Conservation (phyloP, 2,888 invertebrate genomes). For the Drosophila nigricruria region DNA sequence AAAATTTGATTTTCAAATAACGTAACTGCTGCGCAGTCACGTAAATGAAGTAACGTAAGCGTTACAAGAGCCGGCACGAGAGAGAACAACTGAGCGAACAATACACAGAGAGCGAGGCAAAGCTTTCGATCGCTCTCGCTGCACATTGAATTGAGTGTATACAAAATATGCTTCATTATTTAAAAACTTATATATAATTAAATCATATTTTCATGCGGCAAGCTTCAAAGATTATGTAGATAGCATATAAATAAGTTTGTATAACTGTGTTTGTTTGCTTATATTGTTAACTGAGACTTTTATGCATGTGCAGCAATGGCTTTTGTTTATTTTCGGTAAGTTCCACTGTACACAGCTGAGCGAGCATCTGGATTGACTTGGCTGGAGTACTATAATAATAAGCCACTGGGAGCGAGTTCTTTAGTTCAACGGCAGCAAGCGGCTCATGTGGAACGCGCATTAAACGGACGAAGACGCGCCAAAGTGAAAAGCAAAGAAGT, state of each 20-base stretch:
- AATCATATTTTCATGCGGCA: not conserved
- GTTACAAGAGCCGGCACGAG: constrained; percentile 32
- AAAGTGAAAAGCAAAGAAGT: constrained; percentile 64
- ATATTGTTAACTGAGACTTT: no score
- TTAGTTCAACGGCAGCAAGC: constrained; percentile 66
- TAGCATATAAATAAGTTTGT: not conserved
- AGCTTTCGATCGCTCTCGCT: constrained; percentile 33
- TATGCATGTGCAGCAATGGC: not conserved
- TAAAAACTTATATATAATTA: not conserved
- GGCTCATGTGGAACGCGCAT: constrained; percentile 55
- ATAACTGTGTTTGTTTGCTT: not conserved
- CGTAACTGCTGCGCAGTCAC: constrained; percentile 27
- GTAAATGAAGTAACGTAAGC: constrained; percentile 23
- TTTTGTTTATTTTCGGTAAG: not conserved
- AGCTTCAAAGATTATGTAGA: not conserved
- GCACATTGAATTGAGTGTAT: constrained; percentile 32
- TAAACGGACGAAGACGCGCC: constrained; percentile 28
- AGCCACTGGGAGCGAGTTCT: constrained; percentile 64
- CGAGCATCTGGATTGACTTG: constrained; percentile 47
- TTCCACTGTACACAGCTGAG: constrained; percentile 61
- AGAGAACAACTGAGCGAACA: constrained; percentile 7
- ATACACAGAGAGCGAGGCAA: constrained; percentile 12
- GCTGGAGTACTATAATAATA: constrained; percentile 60
- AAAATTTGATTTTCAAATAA: constrained; percentile 24
- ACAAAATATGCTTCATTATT: not conserved